These are phyloP conservation scores for Pachyseris speciosa DNA, from an alignment of 64 coral and sea anemone species.

Conservation along the genomic window DNA sequence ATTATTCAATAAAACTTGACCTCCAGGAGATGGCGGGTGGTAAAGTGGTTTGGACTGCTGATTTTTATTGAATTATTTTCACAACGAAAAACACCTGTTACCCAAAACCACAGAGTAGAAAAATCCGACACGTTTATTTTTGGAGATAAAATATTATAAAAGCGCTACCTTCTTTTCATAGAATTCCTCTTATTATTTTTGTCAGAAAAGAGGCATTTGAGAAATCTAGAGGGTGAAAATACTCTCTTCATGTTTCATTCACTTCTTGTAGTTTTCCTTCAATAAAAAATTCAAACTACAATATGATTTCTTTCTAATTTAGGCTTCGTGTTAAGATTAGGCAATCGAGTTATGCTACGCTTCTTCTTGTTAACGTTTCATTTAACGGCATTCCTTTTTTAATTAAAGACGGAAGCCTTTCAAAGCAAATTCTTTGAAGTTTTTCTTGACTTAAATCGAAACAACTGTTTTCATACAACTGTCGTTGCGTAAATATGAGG, in stretches of 20 bases:
- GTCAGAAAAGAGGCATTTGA: background rate
- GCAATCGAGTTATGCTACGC: background rate
- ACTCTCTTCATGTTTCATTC: too few relatives aligned
- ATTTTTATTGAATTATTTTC: constrained; percentile 46
- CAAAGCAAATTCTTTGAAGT: background rate
- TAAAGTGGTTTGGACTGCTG: background rate
- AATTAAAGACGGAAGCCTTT: background rate
- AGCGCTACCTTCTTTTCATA: background rate
- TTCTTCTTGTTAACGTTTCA: background rate
- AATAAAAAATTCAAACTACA: background rate
- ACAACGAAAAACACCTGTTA: constrained; percentile 10
- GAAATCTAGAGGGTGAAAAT: background rate
- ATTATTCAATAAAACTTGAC: constrained; percentile 27
- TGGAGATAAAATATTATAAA: background rate
- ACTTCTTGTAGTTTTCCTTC: too few relatives aligned
- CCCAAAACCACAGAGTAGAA: constrained; percentile 11
- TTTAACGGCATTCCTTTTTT: background rate
- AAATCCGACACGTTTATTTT: constrained; percentile 15
- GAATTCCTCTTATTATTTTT: background rate
- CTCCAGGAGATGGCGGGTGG: constrained; percentile 14
- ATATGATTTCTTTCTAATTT: background rate
- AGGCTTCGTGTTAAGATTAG: background rate
- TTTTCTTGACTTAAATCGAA: background rate
- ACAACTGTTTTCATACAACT: background rate
- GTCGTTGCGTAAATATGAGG: background rate